Base-by-base conservation (phyloP, 1,140 invertebrate genomes). In the Aleiodes sp. region DNA sequence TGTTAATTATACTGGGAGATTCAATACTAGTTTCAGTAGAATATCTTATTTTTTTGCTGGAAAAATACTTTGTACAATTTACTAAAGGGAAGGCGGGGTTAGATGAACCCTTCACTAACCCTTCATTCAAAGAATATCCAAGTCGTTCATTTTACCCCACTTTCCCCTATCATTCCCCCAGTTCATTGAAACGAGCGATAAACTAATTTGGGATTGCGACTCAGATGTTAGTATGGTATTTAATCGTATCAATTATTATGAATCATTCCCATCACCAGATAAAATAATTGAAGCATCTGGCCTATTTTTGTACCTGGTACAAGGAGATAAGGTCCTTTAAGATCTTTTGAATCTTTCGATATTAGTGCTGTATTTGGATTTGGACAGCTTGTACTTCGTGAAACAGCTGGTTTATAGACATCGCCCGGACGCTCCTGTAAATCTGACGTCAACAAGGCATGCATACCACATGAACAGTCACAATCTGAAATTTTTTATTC, bases 261-360 rank as follows among this genome's bases (percentile, higher is more conserved):
- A 10, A 10, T n/a, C n/a, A 35, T 56, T 10, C 12, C 24, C 24
- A 31, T 33, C 46, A 52, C 46, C 46, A 24, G 16, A 61, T 77
- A 76, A 78, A 68, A 65, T 33, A 75, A 77, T 84, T 79, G n/a
- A n/a, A n/a, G n/a, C n/a, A n/a, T n/a, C n/a, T n/a, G 6, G 16
- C 14, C 79, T 82, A 78, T 84, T 80, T 73, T 76, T 87, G 88
- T 89, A 92, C 91, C 92, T 92, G 92, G 91, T 82, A 94, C 90
- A 71, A 92, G 89, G 80, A 93, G 88, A 86, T 93, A 93, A 76
- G 90, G 91, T 83, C 92, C 92, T 86, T 92, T 91, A 80, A 89
- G 87, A 83, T 92, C 91, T 80, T 87, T 86, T 65, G 88, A 85
- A 77, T 88, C 88, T 78, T 85, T 86, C 41, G 82, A 82, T 26